These are phyloP conservation scores for Pseudolycoriella hygida DNA, from an alignment of 2,888 invertebrate species.

Conservation along the genomic window DNA sequence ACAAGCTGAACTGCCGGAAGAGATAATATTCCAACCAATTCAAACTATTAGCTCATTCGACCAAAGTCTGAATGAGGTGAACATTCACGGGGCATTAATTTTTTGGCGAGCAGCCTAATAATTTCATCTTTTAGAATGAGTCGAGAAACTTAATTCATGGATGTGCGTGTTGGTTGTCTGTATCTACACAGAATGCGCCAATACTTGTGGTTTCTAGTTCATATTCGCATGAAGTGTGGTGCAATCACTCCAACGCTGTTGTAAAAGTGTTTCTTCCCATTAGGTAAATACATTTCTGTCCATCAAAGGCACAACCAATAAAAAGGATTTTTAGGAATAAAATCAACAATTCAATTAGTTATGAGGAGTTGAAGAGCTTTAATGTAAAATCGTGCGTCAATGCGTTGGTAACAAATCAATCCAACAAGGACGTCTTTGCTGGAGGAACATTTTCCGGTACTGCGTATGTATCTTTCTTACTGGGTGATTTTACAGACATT, in stretches of 20 bases:
- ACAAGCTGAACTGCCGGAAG: not conserved
- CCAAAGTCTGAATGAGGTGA: not conserved
- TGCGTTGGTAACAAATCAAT: constrained; percentile 21
- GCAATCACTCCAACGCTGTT: constrained; percentile 23
- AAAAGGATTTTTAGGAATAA: constrained; percentile 1
- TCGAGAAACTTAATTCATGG: constrained; percentile 17
- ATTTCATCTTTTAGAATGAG: no score
- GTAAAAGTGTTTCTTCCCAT: constrained; percentile 20
- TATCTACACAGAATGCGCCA: constrained; percentile 24
- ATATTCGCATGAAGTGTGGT: constrained; percentile 24
- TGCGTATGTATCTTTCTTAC: no score
- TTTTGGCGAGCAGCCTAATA: no score
- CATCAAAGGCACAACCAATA: not conserved
- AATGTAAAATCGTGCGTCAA: constrained; percentile 22
- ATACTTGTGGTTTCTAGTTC: constrained; percentile 19
- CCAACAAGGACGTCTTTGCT: constrained; percentile 23
- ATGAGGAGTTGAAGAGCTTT: constrained; percentile 11
- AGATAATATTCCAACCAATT: constrained; percentile 7
- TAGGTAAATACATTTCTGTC: constrained; percentile 12
- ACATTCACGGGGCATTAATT: no score
- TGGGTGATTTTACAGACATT: no score
- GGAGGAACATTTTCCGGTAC: constrained; percentile 23
- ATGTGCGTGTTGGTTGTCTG: constrained; percentile 23
- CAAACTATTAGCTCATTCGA: not conserved
- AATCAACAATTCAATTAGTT: constrained; percentile 2